A percentile compares a stretch with the other conserved stretches of the same genome.
Conservation (phyloP, 1,140 invertebrate genomes). For the Leptinotarsa lineolata region DNA sequence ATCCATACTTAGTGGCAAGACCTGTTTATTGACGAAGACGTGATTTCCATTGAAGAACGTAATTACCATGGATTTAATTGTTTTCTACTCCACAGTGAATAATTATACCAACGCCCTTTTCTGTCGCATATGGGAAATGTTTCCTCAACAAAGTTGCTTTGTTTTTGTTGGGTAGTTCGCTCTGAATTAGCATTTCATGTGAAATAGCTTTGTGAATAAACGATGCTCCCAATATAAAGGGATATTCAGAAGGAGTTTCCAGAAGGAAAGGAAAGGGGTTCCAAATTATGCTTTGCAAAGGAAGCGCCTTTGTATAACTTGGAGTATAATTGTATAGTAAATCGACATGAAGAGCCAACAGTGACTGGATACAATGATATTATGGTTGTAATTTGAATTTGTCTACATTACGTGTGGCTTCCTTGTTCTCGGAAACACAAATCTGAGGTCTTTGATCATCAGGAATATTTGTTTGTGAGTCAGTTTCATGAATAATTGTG, state of each 20-base stretch:
- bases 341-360: conserved; percentile 15
- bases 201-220: conserved; percentile 21
- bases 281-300: conserved; percentile 14
- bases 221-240: conserved; percentile 10
- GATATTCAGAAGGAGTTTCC: conserved; percentile 19
- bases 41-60: too few relatives aligned
- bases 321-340: conserved; percentile 18
- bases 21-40: too few relatives aligned
- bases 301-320: conserved; percentile 21
- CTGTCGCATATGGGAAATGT: background rate
- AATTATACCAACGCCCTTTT: background rate
- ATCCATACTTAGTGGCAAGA: too few relatives aligned
- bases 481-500: background rate
- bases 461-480: background rate
- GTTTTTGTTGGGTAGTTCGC: background rate
- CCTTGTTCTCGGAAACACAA: background rate
- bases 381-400: background rate
- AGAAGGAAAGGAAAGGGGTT: conserved; percentile 8
- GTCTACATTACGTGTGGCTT: background rate
- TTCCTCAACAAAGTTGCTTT: background rate
- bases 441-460: background rate
- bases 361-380: background rate
- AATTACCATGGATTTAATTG: too few relatives aligned
- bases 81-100: too few relatives aligned
- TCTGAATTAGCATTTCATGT: conserved; percentile 4